Evolutionary conservation across 2,888 invertebrate species (phyloP).

Genomic region (Hofmannophila pseudospretella): DNA sequence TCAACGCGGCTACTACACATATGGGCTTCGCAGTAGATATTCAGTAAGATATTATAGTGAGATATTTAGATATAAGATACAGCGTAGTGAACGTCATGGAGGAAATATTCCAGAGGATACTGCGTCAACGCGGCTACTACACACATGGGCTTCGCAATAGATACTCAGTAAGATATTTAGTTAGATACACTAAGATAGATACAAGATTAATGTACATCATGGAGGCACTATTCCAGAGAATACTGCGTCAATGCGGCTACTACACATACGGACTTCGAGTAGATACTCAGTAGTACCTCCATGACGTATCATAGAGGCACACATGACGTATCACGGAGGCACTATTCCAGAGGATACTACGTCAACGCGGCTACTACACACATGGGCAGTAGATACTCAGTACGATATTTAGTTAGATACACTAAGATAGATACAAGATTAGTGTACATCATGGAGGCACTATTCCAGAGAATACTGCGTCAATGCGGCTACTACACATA

Average conservation of each 20-base stretch:
- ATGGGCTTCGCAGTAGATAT: conserved; percentile 71
- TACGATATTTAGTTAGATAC: too few species aligned
- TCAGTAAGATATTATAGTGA: conserved; percentile 64
- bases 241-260: conserved; percentile 46
- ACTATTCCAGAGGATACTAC: conserved; percentile 63
- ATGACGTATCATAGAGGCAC: too few species aligned
- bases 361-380: conserved; percentile 36
- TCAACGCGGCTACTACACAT: conserved; percentile 34
- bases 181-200: conserved; percentile 19
- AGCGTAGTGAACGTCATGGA: conserved; percentile 65
- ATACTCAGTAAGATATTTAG: conserved; percentile 61
- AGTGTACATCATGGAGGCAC: conserved; percentile 66
- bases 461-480: conserved; percentile 64
- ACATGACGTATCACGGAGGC: conserved; percentile 69
- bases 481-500: conserved; percentile 38
- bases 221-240: conserved; percentile 62
- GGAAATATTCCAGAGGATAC: conserved; percentile 53
- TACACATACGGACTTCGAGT: conserved; percentile 69
- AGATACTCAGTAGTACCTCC: too few species aligned
- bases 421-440: too few species aligned
- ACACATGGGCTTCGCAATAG: conserved; percentile 71
- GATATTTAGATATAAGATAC: conserved; percentile 37
- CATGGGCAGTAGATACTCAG: conserved; percentile 71
- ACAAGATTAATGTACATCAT: conserved; percentile 64
- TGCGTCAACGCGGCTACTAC: conserved; percentile 46